Evolutionary conservation across 35 echinoderm and acorn worm genomes (phyloP).

Genomic region (Nesometra sesokonis): DNA sequence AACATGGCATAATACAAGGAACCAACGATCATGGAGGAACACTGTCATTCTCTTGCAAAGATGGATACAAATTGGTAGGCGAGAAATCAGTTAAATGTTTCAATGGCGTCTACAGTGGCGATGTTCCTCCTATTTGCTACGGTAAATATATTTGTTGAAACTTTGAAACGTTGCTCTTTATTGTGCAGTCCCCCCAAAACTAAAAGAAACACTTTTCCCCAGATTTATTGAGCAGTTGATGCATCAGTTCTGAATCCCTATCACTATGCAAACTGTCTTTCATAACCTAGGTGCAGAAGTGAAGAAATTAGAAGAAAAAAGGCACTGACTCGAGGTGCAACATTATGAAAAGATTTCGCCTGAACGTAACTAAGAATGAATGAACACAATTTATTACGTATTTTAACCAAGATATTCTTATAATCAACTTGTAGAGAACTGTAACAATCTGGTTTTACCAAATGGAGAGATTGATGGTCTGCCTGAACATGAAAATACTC

Average conservation of each 20-base stretch:
- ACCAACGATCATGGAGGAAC: background rate
- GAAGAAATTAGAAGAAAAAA: too few relatives aligned
- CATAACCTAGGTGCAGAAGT: too few relatives aligned
- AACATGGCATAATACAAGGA: background rate
- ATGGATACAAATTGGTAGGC: background rate
- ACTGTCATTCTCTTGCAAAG: background rate
- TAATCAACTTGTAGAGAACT: background rate
- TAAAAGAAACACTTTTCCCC: too few relatives aligned
- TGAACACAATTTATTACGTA: too few relatives aligned
- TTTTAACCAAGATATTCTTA: background rate
- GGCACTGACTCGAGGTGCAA: too few relatives aligned
- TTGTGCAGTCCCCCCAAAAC: too few relatives aligned
- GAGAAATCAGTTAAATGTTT: background rate
- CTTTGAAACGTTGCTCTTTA: too few relatives aligned
- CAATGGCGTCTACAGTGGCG: background rate
- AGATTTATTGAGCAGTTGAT: too few relatives aligned
- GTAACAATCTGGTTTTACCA: background rate
- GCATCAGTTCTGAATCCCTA: too few relatives aligned
- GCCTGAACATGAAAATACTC: background rate
- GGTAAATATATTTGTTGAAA: background rate
- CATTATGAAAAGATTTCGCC: too few relatives aligned
- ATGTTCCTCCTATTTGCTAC: background rate
- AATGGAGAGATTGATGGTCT: background rate
- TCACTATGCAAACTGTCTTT: too few relatives aligned
- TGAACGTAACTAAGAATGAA: too few relatives aligned